Base-by-base conservation (phyloP, 2,113 vertebrate genomes). In the Colaptes auratus region DNA sequence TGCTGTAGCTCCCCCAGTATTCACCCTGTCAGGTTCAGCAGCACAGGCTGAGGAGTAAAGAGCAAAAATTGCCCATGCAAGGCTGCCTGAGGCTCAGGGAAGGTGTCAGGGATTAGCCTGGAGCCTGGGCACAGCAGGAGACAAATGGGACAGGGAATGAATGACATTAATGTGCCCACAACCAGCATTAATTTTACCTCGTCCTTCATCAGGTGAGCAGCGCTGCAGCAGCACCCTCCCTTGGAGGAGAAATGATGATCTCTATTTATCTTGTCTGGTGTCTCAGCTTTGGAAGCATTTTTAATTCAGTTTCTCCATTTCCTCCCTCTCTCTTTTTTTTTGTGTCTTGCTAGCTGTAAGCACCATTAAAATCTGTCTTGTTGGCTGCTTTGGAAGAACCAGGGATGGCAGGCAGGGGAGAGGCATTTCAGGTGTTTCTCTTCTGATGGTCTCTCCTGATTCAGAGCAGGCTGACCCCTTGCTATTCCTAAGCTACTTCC, bases 231-330 rank as follows among this genome's bases (percentile, higher is more conserved):
- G 87, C 91, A 61, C 86, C 75, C 85, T 67, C 67, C 81, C 75
- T 3, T 12, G 23, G 77, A 36, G 75, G 4, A 95, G 92, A 69
- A 95, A 74, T 77, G 85, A 94, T 94, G 91, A 60, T 82, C 89
- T 12, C 89, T 67, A 86, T 95, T 93, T 82, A 71, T 95, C 95
- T 94, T 76, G 24, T 44, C 84, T 65, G 72, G 59, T 1, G 0
- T 21, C 42, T 59, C 77, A 30, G 92, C 78, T 82, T 87, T 71
- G 72, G 91, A 70, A 87, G 81, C 91, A 91, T 94, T 94, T 93
- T 93, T 92, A 93, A 91, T 95, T 92, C 94, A 28, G 24, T 70
- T 93, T 85, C 76, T 79, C 87, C 75, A 42, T 86, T 93, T 88
- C 17, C 2, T 15, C 13, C 55, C 63, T 53, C 77, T 50, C 61